phyloP scores from a whole-genome alignment of 1,140 invertebrate species.

The Drosophila obscura region DNA sequence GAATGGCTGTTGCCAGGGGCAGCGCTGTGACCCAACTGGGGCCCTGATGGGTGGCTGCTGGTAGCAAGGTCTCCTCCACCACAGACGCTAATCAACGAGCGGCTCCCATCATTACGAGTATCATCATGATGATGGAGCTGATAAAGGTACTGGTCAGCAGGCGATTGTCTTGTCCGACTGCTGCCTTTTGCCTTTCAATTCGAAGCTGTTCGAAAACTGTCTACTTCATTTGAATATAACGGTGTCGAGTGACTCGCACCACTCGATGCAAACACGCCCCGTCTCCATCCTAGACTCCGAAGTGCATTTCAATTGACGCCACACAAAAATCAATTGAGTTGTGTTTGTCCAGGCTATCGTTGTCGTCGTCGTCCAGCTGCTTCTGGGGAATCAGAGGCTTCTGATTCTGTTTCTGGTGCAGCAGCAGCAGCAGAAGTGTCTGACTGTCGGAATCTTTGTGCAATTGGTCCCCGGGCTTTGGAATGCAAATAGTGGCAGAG shows the following conservation, averaged over 20 bases:
- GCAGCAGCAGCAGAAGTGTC: constrained; percentile 21
- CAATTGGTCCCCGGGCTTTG: constrained; percentile 31
- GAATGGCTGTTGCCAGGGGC: constrained; percentile 28
- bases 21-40: constrained; percentile 17
- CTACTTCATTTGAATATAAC: constrained; percentile 53
- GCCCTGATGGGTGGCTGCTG: no score
- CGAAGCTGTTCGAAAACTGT: constrained; percentile 18
- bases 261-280: constrained; percentile 1
- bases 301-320: constrained; percentile 75
- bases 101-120: no score
- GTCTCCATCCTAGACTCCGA: constrained; percentile 47
- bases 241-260: constrained; percentile 41
- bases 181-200: constrained; percentile 22
- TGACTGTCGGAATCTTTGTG: constrained; percentile 53
- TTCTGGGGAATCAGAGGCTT: neutral
- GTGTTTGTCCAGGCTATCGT: constrained; percentile 6
- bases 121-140: neutral
- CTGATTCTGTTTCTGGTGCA: neutral
- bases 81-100: no score
- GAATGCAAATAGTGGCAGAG: constrained; percentile 55
- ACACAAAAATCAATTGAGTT: constrained; percentile 71
- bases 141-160: neutral
- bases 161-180: constrained; percentile 9
- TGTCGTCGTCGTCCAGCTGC: neutral
- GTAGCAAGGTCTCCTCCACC: no score